A percentile compares a stretch with the other conserved stretches of the same genome.
Conservation (phyloP, 2,888 invertebrate genomes). For the Drosophila imparisetae region DNA sequence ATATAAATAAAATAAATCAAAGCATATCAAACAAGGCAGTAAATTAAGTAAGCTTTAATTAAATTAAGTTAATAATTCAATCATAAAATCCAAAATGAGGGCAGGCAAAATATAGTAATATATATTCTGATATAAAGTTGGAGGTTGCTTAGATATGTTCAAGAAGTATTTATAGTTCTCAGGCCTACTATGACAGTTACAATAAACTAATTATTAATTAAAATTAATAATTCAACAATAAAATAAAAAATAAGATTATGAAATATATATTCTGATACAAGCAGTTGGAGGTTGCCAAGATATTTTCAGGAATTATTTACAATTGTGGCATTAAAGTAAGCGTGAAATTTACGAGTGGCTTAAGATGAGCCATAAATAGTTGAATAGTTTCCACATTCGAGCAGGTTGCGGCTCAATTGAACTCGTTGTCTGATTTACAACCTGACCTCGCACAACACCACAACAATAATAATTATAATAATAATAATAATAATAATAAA, state of each 20-base stretch:
- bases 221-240: not conserved
- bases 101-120: not conserved
- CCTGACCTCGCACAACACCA: slow-evolving; percentile 74
- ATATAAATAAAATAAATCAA: not conserved
- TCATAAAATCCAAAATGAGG: not conserved
- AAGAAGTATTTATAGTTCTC: not conserved
- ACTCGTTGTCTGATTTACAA: slow-evolving; percentile 59
- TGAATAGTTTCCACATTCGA: slow-evolving; percentile 5
- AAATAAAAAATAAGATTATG: not conserved
- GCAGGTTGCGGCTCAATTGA: slow-evolving; percentile 18
- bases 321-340: not conserved
- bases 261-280: not conserved
- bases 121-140: not conserved
- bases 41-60: not conserved
- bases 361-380: slow-evolving; percentile 23
- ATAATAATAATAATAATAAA: slow-evolving; percentile 26
- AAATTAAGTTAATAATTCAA: not conserved
- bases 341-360: slow-evolving; percentile 20
- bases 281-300: not conserved
- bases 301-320: not conserved
- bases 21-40: not conserved
- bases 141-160: not conserved
- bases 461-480: slow-evolving; percentile 11
- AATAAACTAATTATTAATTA: too few species aligned
- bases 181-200: too few species aligned